Percentiles rank a stretch among this genome's conserved stretches.
Evolutionary conservation across 2,797 vertebrate species (phyloP).

Genomic region (Tangara arthus): DNA sequence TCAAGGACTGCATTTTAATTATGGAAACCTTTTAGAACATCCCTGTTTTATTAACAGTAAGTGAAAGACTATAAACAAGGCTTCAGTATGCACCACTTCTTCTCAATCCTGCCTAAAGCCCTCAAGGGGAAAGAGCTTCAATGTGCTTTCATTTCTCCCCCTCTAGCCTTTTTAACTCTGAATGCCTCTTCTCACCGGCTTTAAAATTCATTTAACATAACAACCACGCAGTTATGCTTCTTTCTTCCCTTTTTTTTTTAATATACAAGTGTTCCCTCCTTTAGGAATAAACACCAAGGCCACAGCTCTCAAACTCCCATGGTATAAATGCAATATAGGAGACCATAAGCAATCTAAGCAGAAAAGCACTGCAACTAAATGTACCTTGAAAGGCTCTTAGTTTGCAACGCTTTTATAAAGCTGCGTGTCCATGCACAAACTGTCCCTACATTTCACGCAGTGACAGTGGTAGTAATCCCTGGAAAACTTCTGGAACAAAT

Average conservation of each 20-base stretch:
- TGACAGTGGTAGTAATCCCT: background rate
- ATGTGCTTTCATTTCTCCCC: slow-evolving; percentile 38
- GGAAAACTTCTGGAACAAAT: slow-evolving; percentile 40
- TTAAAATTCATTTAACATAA: slow-evolving; percentile 61
- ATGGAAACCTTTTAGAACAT: slow-evolving; percentile 67
- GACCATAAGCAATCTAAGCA: slow-evolving; percentile 5
- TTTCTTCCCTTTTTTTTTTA: background rate
- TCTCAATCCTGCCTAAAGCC: slow-evolving; percentile 30
- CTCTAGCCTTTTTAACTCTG: slow-evolving; percentile 36
- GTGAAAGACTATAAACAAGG: slow-evolving; percentile 64
- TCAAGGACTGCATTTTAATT: slow-evolving; percentile 64
- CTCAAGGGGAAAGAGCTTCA: slow-evolving; percentile 38
- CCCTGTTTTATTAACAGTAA: slow-evolving; percentile 64
- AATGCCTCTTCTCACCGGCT: slow-evolving; percentile 48
- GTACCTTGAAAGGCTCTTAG: slow-evolving; percentile 33
- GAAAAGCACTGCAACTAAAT: slow-evolving; percentile 33
- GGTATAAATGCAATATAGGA: background rate
- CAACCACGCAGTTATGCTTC: slow-evolving; percentile 28
- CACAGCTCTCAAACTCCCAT: slow-evolving; percentile 5
- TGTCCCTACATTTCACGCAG: background rate
- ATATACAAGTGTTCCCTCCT: slow-evolving; percentile 2
- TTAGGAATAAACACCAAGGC: slow-evolving; percentile 28
- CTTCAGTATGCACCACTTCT: slow-evolving; percentile 58
- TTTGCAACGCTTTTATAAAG: slow-evolving; percentile 12
- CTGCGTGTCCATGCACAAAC: background rate